Percentiles rank a stretch among this genome's conserved stretches.
Conservation (phyloP, 2,888 invertebrate species). For the Lepeophtheirus nordmannii region DNA sequence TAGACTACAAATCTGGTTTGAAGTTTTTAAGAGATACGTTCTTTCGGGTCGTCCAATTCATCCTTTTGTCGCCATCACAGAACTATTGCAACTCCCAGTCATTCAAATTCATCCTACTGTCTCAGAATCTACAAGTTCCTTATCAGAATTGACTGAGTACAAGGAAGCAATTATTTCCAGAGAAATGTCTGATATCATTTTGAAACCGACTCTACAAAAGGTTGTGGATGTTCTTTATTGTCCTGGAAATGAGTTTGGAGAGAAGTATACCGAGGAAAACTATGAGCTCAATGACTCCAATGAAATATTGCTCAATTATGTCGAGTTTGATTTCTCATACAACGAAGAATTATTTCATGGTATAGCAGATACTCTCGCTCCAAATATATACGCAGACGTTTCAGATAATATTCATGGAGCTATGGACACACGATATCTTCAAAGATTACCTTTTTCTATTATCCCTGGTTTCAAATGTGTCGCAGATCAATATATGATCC, state of each 20-base stretch:
- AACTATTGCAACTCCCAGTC: background rate
- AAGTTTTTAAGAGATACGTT: constrained; percentile 14
- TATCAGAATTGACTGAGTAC: too few species aligned
- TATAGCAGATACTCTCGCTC: background rate
- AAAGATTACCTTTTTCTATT: constrained; percentile 1
- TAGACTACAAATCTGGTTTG: constrained; percentile 15
- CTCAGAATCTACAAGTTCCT: background rate
- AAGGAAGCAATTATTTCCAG: too few species aligned
- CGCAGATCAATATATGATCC: background rate
- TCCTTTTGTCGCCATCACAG: background rate
- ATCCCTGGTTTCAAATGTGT: background rate
- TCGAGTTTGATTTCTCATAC: too few species aligned
- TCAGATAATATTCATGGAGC: background rate
- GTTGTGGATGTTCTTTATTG: too few species aligned
- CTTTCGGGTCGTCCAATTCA: constrained; percentile 5
- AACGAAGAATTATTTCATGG: background rate
- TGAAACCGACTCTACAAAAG: too few species aligned
- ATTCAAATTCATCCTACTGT: background rate
- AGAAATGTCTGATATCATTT: too few species aligned
- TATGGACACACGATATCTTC: background rate
- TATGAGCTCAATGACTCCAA: too few species aligned
- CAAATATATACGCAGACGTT: background rate
- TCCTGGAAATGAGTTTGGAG: too few species aligned
- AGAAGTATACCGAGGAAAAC: too few species aligned
- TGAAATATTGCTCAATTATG: too few species aligned